Conservation (phyloP, 2,113 vertebrate genomes). For the Pristiophorus japonicus region DNA sequence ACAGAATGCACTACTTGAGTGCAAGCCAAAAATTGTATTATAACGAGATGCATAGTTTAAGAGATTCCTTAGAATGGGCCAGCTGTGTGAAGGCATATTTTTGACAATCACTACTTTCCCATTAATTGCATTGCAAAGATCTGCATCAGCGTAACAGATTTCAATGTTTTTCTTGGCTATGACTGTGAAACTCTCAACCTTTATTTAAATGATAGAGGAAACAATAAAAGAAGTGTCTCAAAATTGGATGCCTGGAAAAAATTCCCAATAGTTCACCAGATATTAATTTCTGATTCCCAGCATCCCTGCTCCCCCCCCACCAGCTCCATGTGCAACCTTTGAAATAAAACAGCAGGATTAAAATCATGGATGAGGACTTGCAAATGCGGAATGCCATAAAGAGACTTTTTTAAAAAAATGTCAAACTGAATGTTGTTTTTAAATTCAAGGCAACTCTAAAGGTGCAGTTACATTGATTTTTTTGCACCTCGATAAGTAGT, state of each 20-base stretch:
- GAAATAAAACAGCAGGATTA: background rate
- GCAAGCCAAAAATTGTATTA: background rate
- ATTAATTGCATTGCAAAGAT: background rate
- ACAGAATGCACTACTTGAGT: background rate
- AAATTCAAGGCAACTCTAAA: background rate
- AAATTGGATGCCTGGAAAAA: constrained; percentile 9
- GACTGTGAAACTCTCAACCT: background rate
- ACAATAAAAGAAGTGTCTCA: constrained; percentile 27
- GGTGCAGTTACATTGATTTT: background rate
- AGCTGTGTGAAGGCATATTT: background rate
- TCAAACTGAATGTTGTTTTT: background rate
- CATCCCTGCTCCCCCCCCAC: too few relatives aligned
- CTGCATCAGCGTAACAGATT: background rate
- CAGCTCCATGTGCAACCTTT: background rate
- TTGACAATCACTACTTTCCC: too few relatives aligned
- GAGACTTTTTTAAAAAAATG: background rate
- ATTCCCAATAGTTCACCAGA: constrained; percentile 2
- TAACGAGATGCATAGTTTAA: background rate
- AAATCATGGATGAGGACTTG: background rate
- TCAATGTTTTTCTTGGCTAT: constrained; percentile 14
- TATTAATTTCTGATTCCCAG: background rate
- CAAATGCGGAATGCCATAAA: background rate
- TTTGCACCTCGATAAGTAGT: background rate
- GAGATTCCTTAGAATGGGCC: background rate
- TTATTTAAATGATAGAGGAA: constrained; percentile 19